phyloP scores from a whole-genome alignment of 37 sponge, comb jelly and placozoan genomes.

The Geodia barretti region DNA sequence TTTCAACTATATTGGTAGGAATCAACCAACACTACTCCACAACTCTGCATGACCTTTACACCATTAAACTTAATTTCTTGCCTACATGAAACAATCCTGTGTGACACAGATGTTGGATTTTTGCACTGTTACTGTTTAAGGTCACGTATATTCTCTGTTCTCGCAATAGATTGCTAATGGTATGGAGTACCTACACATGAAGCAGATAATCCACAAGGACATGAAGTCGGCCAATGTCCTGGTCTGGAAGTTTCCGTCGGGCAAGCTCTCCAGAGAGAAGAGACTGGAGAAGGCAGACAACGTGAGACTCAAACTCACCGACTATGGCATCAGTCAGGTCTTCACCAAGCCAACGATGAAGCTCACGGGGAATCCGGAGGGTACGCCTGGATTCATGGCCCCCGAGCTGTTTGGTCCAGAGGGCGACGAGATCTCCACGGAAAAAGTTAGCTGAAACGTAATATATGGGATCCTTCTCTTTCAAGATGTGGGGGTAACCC shows the following conservation, averaged over 20 bases:
- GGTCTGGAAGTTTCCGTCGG: constrained; percentile 77
- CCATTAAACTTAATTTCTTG: neutral
- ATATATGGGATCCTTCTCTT: neutral
- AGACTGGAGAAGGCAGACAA: constrained; percentile 28
- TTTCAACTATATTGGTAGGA: neutral
- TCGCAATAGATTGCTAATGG: constrained; percentile 66
- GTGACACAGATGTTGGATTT: neutral
- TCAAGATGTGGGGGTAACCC: neutral
- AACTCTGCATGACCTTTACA: neutral
- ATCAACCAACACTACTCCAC: too few relatives aligned
- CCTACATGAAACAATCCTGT: neutral
- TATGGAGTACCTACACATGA: constrained; percentile 70
- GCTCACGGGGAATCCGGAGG: constrained; percentile 22
- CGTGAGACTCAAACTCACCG: constrained; percentile 56
- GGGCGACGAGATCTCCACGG: constrained; percentile 44
- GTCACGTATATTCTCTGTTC: neutral
- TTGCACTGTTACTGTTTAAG: neutral
- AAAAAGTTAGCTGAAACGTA: constrained; percentile 31
- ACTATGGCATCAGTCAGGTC: constrained; percentile 72
- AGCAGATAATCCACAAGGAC: constrained; percentile 70
- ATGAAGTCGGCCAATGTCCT: constrained; percentile 78
- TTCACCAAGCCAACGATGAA: constrained; percentile 18
- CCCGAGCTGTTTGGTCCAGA: constrained; percentile 58
- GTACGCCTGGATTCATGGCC: constrained; percentile 84
- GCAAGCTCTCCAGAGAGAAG: neutral